Evolutionary conservation across 2,888 invertebrate genomes (phyloP), one percentile per base, ranked within the genome.

Genomic region (Lycocerus yunnanus): DNA sequence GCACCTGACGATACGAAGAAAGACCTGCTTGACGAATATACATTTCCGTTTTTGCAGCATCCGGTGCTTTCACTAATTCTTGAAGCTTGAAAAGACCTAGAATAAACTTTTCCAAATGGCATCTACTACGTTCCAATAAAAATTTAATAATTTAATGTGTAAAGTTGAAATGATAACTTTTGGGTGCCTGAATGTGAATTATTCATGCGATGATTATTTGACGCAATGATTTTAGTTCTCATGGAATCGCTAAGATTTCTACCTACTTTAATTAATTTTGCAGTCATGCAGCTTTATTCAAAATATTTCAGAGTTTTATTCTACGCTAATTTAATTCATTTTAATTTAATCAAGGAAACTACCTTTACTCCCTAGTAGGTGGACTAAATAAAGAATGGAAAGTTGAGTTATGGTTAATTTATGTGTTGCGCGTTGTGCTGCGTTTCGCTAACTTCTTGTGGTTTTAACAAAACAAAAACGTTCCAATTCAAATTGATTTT

Each of bases 61-160:
- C 90, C 11, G 94, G 92, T 8, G 92, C 89, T 84, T 92, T 92
- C 78, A 95, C 94, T 83, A 97, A 88, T 78, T 95, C 94, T 84
- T 97, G 93, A 15, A 97, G 91, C 84, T 95, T 95, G 81, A 97
- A 92, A 78, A 97, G 90, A 21, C 97, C 93, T 93, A 86, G 4
- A 86, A 85, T 60, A 75, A 71, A 74, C 73, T 76, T 74, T 69
- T 73, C 74, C 71, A 72, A 74, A 76, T 76, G 67, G 72, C 71
- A 75, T 72, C 71, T 72, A 72, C 75, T 71, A 74, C 71, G 58
- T 71, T 43, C 43, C 43, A 43, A 43, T 43, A 43, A 43, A 43
- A 43, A 43, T 43, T n/a, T 43, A 43, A 43, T 43, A 43, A 43
- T 43, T 43, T 43, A 43, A 43, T 43, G 43, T 43, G 43, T 43